Evolutionary conservation across 2,797 vertebrate species (phyloP).

Genomic region (Percopsis omiscomaycus): DNA sequence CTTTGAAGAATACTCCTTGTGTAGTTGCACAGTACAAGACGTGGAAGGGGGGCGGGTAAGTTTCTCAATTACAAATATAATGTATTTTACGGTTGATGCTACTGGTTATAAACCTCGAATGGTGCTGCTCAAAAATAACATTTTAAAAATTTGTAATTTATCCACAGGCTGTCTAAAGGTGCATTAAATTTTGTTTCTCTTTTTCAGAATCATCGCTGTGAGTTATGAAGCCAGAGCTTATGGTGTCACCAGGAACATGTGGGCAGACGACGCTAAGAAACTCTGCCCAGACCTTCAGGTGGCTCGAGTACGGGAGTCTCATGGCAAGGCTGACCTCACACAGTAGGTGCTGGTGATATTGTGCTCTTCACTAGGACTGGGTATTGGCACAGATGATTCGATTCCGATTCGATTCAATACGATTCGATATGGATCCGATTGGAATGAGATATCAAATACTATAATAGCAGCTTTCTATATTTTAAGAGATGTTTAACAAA

Average conservation of each 20-base stretch:
- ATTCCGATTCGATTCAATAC: no score
- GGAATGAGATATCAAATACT: no score
- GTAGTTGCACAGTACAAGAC: constrained; percentile 92
- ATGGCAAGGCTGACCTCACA: constrained; percentile 90
- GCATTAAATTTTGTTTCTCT: not conserved
- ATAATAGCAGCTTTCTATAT: no score
- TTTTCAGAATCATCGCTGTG: constrained; percentile 87
- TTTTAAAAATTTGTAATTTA: no score
- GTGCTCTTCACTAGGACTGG: not conserved
- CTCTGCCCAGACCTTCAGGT: constrained; percentile 87
- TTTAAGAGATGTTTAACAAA: no score
- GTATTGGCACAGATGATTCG: not conserved
- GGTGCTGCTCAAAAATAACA: no score
- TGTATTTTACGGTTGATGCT: constrained; percentile 1
- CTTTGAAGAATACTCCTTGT: constrained; percentile 84
- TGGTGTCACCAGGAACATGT: constrained; percentile 90
- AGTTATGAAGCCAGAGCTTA: constrained; percentile 93
- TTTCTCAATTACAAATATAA: constrained; percentile 30
- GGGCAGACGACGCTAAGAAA: constrained; percentile 89
- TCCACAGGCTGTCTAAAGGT: no score
- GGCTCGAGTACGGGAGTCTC: constrained; percentile 86
- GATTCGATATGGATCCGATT: no score
- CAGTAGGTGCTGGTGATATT: constrained; percentile 69
- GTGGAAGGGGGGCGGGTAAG: constrained; percentile 92
- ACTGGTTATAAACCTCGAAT: no score